Evolutionary conservation across 37 sponge, comb jelly and placozoan genomes (phyloP).

Genomic region (Crambe crambe): DNA sequence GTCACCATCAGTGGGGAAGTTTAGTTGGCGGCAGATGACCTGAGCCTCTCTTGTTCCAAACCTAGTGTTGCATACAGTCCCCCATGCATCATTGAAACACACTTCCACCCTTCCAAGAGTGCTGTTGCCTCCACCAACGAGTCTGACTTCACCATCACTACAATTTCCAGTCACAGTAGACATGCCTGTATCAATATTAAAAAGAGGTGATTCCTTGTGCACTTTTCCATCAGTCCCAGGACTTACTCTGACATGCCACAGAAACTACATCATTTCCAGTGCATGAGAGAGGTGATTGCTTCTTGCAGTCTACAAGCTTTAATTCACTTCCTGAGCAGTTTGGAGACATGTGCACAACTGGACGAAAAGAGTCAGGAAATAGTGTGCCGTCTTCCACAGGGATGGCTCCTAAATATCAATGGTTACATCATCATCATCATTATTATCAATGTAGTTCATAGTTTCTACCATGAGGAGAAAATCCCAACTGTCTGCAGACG

Average conservation of each 20-base stretch:
- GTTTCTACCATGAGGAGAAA: slow-evolving; percentile 40
- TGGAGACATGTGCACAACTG: not conserved
- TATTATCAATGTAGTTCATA: too few species aligned
- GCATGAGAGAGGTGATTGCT: too few species aligned
- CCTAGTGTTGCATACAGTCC: slow-evolving; percentile 14
- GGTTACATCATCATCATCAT: too few species aligned
- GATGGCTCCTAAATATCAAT: not conserved
- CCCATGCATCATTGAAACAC: slow-evolving; percentile 25
- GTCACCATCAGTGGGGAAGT: not conserved
- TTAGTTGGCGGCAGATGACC: slow-evolving; percentile 15
- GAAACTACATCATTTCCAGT: not conserved
- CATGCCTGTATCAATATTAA: too few species aligned
- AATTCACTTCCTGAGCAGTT: not conserved
- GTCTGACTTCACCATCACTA: not conserved
- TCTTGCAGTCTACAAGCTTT: not conserved
- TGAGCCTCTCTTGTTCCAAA: slow-evolving; percentile 1
- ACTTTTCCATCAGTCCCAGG: too few species aligned
- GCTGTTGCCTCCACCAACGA: not conserved
- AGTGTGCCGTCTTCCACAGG: not conserved
- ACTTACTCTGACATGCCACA: slow-evolving; percentile 4
- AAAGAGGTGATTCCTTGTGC: too few species aligned
- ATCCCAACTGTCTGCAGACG: slow-evolving; percentile 37
- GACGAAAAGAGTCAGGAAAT: not conserved
- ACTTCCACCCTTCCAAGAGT: slow-evolving; percentile 6
- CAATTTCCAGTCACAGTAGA: slow-evolving; percentile 1